These are phyloP conservation scores for Sinocyclocheilus anshuiensis DNA, from an alignment of 2,113 vertebrate genomes.

Conservation along the genomic window DNA sequence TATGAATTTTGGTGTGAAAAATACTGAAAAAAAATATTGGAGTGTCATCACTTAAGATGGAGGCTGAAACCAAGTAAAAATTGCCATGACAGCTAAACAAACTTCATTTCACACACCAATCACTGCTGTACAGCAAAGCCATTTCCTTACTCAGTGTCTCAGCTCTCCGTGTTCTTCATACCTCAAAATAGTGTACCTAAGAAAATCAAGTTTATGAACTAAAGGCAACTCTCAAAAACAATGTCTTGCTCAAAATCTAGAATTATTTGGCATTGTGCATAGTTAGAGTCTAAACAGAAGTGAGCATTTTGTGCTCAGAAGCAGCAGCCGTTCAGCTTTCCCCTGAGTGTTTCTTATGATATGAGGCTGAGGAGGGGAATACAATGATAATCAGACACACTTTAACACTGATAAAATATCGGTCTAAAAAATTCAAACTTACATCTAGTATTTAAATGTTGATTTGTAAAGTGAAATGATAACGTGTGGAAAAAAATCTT, in stretches of 20 bases:
- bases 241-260: not conserved
- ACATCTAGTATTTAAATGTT: not conserved
- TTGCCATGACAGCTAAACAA: constrained; percentile 6
- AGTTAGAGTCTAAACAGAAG: constrained; percentile 12
- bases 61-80: not conserved
- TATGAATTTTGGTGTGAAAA: not conserved
- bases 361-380: not conserved
- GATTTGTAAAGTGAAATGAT: not conserved
- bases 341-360: constrained; percentile 40
- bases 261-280: constrained; percentile 34
- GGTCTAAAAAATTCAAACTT: not conserved
- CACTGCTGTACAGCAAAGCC: not conserved
- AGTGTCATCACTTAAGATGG: constrained; percentile 10
- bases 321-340: constrained; percentile 26
- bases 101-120: not conserved
- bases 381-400: constrained; percentile 34
- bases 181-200: constrained; percentile 3
- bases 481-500: not conserved
- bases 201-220: constrained; percentile 16
- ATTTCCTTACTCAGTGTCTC: not conserved
- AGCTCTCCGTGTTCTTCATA: not conserved
- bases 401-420: not conserved
- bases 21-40: not conserved
- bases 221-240: constrained; percentile 6
- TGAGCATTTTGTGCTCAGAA: constrained; percentile 6